Conservation (phyloP, 2,888 invertebrate genomes). For the Meandrusa payeni region DNA sequence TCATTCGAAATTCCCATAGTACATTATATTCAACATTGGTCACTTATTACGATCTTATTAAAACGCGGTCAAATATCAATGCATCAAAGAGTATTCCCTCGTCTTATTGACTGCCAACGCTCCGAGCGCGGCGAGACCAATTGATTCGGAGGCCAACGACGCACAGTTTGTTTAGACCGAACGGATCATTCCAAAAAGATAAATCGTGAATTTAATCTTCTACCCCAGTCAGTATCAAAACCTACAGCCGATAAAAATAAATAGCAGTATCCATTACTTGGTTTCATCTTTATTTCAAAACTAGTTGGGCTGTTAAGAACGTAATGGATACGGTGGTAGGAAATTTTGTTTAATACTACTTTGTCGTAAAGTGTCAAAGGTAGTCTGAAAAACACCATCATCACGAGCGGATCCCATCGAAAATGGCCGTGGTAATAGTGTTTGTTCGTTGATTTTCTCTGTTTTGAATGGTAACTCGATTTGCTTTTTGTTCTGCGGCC, state of each 20-base stretch:
- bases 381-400: slow-evolving; percentile 63
- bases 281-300: not conserved
- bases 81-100: slow-evolving; percentile 34
- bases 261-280: slow-evolving; percentile 36
- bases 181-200: slow-evolving; percentile 68
- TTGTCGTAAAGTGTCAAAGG: slow-evolving; percentile 20
- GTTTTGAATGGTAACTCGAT: slow-evolving; percentile 77
- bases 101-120: slow-evolving; percentile 42
- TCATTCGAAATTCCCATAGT: slow-evolving; percentile 25
- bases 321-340: slow-evolving; percentile 36
- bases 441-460: slow-evolving; percentile 79
- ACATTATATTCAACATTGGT: slow-evolving; percentile 25
- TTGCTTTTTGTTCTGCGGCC: slow-evolving; percentile 67
- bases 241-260: not conserved
- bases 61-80: slow-evolving; percentile 29
- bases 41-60: slow-evolving; percentile 39
- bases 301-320: not conserved
- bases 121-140: slow-evolving; percentile 52
- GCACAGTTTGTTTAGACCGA: slow-evolving; percentile 71
- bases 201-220: slow-evolving; percentile 68
- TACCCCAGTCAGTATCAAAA: slow-evolving; percentile 17
- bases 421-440: slow-evolving; percentile 76
- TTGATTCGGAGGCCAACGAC: slow-evolving; percentile 60
- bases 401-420: slow-evolving; percentile 73
- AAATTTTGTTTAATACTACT: not conserved